phyloP scores from a whole-genome alignment of 2,797 vertebrate species.

The Dendrocincla fuliginosa region DNA sequence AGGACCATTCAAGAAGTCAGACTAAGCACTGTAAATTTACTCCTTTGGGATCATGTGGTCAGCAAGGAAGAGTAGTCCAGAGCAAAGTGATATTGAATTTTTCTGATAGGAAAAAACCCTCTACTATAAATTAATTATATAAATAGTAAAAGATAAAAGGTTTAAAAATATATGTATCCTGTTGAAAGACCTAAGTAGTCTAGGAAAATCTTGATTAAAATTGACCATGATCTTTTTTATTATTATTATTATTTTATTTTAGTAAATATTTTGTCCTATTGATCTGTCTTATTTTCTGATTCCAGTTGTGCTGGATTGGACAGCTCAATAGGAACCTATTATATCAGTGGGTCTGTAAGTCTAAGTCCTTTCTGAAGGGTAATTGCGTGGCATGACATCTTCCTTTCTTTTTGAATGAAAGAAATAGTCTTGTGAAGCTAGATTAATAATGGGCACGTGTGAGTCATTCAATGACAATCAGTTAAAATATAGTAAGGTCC shows the following conservation, averaged over 20 bases:
- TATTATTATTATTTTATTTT: not conserved
- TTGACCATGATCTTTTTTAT: fast-evolving
- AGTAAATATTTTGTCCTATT: not conserved
- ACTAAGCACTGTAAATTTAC: not conserved
- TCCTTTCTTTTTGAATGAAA: not conserved
- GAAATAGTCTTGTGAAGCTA: not conserved
- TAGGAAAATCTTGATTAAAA: not conserved
- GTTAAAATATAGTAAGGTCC: not conserved
- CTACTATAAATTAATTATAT: not conserved
- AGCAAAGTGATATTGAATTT: not conserved
- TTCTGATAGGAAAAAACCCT: not conserved
- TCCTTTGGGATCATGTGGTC: not conserved
- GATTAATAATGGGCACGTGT: not conserved
- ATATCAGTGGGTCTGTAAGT: not conserved
- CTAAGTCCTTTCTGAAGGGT: not conserved
- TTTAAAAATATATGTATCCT: not conserved
- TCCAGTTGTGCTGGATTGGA: not conserved
- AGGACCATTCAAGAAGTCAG: not conserved
- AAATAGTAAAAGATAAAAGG: not conserved
- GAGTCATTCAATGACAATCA: not conserved
- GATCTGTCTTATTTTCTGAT: not conserved
- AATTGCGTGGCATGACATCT: not conserved
- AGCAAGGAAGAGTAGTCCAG: not conserved
- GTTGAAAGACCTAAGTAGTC: not conserved
- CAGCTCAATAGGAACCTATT: not conserved